A percentile compares a stretch with the other conserved stretches of the same genome.
Evolutionary conservation across 2,797 vertebrate species (phyloP).

Genomic region (Yasuhikotakia modesta): DNA sequence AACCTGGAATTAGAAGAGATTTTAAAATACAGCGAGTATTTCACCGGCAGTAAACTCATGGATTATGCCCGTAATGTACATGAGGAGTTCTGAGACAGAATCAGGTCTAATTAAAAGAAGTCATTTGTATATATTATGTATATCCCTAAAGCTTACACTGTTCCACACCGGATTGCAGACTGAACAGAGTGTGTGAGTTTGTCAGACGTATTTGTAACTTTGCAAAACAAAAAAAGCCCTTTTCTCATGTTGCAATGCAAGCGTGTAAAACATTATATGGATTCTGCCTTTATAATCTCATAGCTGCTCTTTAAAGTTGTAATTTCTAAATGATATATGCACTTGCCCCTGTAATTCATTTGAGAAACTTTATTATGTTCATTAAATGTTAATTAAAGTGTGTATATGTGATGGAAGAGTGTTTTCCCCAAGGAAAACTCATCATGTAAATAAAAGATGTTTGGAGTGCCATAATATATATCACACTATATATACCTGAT

Average conservation of each 20-base stretch:
- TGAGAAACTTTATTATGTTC: slow-evolving; percentile 39
- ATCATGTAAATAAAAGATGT: slow-evolving; percentile 43
- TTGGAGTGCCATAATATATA: slow-evolving; percentile 49
- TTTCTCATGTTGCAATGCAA: slow-evolving; percentile 54
- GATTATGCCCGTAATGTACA: slow-evolving; percentile 96
- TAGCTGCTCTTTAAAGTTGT: slow-evolving; percentile 43
- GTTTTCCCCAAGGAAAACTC: no score
- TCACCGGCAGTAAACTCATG: slow-evolving; percentile 98
- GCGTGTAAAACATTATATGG: slow-evolving; percentile 6
- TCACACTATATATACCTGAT: no score
- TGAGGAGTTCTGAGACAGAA: slow-evolving; percentile 87
- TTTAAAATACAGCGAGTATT: slow-evolving; percentile 96
- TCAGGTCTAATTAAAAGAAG: slow-evolving; percentile 12
- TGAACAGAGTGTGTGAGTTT: neutral
- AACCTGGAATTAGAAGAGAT: slow-evolving; percentile 93
- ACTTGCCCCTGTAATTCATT: slow-evolving; percentile 37
- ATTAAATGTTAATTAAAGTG: slow-evolving; percentile 58
- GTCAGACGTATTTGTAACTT: slow-evolving; percentile 12
- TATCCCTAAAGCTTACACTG: neutral
- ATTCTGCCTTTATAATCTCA: slow-evolving; percentile 34
- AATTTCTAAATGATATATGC: slow-evolving; percentile 4
- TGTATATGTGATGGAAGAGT: slow-evolving; percentile 63
- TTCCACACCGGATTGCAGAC: slow-evolving; percentile 13
- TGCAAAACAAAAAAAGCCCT: slow-evolving; percentile 13
- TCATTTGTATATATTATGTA: slow-evolving; percentile 10